Conservation (phyloP, 2,113 vertebrate species). For the Neoarius graeffei region DNA sequence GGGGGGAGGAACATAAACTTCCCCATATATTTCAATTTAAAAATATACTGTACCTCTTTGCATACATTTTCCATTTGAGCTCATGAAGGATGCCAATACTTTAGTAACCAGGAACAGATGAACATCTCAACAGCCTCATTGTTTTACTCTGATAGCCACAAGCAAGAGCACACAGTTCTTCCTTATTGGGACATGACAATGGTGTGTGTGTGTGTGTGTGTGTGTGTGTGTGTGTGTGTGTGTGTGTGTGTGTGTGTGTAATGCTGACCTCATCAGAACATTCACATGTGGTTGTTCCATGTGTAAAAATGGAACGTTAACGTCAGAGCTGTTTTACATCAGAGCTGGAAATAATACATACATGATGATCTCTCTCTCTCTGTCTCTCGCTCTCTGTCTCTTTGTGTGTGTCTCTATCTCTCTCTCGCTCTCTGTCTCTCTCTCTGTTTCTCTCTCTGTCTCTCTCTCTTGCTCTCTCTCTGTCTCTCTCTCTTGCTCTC, state of each 20-base stretch:
- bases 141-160: background rate
- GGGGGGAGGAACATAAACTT: background rate
- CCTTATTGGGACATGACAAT: background rate
- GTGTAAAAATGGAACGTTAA: background rate
- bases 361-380: background rate
- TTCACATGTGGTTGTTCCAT: background rate
- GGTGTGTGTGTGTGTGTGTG: slow-evolving; percentile 1
- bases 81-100: background rate
- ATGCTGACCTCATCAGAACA: background rate
- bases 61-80: background rate
- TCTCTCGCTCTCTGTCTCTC: background rate
- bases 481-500: background rate
- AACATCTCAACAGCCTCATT: background rate
- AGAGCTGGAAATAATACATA: background rate
- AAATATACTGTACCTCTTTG: background rate
- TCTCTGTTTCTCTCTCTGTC: background rate
- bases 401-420: background rate
- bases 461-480: background rate
- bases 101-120: background rate
- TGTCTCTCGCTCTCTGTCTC: no score
- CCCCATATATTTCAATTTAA: background rate
- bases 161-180: background rate
- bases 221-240: background rate
- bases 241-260: background rate
- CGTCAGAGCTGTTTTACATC: background rate